A percentile compares a stretch with the other conserved stretches of the same genome.
These are phyloP conservation scores for Baryphthengus martii DNA, from an alignment of 2,113 vertebrate genomes.

Conservation along the genomic window DNA sequence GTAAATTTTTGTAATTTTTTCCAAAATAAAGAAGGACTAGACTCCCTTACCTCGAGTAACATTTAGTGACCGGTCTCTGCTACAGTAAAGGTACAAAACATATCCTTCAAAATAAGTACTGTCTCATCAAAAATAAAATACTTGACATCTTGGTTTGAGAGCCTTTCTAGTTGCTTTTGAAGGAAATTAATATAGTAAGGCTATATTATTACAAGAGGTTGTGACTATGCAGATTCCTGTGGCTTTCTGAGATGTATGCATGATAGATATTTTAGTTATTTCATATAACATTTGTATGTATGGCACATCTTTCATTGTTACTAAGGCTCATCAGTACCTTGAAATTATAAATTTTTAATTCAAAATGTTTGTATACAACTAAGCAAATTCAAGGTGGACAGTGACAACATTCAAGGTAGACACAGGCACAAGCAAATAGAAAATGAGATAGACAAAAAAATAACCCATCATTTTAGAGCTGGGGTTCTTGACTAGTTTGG, in stretches of 20 bases:
- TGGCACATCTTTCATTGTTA: background rate
- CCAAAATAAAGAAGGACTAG: background rate
- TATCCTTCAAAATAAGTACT: background rate
- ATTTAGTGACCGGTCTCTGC: background rate
- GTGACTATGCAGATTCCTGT: background rate
- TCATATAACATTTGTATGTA: background rate
- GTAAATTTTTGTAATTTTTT: background rate
- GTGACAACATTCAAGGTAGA: background rate
- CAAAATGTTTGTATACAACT: background rate
- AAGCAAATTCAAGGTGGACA: background rate
- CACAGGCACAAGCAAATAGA: background rate
- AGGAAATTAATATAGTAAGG: background rate
- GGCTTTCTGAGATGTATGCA: background rate
- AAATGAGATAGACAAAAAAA: background rate
- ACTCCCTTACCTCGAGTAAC: background rate
- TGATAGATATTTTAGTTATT: background rate
- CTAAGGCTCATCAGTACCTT: background rate
- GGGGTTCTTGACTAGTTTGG: constrained; percentile 45
- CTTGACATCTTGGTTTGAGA: background rate
- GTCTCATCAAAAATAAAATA: background rate
- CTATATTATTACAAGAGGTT: background rate
- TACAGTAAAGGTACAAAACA: background rate
- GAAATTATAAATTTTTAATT: background rate
- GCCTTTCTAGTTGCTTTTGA: background rate
- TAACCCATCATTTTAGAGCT: constrained; percentile 19